A percentile compares a stretch with the other conserved stretches of the same genome.
These are phyloP conservation scores for Phocides pigmalion DNA, from an alignment of 1,140 invertebrate genomes.

Conservation along the genomic window DNA sequence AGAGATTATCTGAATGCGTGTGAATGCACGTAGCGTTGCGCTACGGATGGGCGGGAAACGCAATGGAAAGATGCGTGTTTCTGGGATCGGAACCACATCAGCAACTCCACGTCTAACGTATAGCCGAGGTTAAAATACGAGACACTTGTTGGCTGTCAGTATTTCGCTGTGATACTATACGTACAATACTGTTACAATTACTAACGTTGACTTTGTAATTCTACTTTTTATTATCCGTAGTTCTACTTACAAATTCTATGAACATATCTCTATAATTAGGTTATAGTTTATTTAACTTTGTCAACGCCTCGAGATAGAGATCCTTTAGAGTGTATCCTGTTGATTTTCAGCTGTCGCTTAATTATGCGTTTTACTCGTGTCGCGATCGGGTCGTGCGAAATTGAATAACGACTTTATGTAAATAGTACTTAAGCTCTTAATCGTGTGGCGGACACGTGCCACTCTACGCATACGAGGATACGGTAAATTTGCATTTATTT, in stretches of 20 bases:
- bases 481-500: conserved; percentile 59
- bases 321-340: conserved; percentile 24
- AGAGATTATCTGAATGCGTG: conserved; percentile 81
- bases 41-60: conserved; percentile 76
- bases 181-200: neutral
- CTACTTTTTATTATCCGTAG: neutral
- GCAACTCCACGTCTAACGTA: conserved; percentile 31
- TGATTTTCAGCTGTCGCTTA: conserved; percentile 71
- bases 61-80: conserved; percentile 65
- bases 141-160: conserved; percentile 26
- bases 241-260: neutral
- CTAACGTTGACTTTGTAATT: neutral
- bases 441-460: conserved; percentile 59
- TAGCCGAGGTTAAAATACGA: conserved; percentile 4
- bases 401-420: conserved; percentile 73
- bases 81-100: conserved; percentile 58
- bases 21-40: conserved; percentile 72
- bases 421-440: conserved; percentile 67
- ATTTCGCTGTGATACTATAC: conserved; percentile 1
- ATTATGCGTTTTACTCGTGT: conserved; percentile 48
- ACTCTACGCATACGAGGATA: conserved; percentile 48
- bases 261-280: neutral
- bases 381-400: conserved; percentile 51
- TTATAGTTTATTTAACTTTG: no score
- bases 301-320: conserved; percentile 31